phyloP scores from a whole-genome alignment of 1,140 invertebrate genomes.

The Hycleus cichorii region DNA sequence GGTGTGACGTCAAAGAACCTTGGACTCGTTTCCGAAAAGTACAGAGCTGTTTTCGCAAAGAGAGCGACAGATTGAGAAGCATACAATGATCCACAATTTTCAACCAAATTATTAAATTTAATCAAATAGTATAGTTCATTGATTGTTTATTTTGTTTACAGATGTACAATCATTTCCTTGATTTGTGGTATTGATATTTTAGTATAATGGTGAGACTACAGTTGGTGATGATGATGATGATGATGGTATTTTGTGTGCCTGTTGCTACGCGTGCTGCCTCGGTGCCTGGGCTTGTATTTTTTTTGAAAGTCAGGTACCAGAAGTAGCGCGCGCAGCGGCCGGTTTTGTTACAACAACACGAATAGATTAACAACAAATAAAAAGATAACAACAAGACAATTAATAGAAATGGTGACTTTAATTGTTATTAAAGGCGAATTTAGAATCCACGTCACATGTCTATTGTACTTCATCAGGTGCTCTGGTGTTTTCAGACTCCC shows the following conservation, averaged over 20 bases:
- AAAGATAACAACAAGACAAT: no score
- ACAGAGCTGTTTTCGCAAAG: not conserved
- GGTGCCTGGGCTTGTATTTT: slow-evolving; percentile 62
- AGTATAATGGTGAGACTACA: no score
- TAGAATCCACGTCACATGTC: slow-evolving; percentile 61
- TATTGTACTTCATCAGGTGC: slow-evolving; percentile 99
- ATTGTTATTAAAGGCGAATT: no score
- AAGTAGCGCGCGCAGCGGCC: slow-evolving; percentile 86
- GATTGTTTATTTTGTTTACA: no score
- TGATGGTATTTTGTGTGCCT: slow-evolving; percentile 18
- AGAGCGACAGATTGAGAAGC: slow-evolving; percentile 9
- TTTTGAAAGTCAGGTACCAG: slow-evolving; percentile 87
- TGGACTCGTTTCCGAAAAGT: slow-evolving; percentile 26
- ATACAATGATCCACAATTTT: no score
- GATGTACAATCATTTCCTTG: no score
- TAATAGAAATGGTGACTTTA: no score
- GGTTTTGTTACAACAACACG: slow-evolving; percentile 7
- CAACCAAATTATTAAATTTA: no score
- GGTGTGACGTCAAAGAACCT: slow-evolving; percentile 27
- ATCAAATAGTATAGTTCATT: no score
- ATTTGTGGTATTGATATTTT: no score
- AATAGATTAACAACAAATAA: not conserved
- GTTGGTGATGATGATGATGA: no score
- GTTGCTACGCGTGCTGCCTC: slow-evolving; percentile 62
- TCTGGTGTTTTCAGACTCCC: slow-evolving; percentile 79